A percentile compares a stretch with the other conserved stretches of the same genome.
Conservation (phyloP, 2,888 invertebrate genomes). For the Rhodophaea formosa region DNA sequence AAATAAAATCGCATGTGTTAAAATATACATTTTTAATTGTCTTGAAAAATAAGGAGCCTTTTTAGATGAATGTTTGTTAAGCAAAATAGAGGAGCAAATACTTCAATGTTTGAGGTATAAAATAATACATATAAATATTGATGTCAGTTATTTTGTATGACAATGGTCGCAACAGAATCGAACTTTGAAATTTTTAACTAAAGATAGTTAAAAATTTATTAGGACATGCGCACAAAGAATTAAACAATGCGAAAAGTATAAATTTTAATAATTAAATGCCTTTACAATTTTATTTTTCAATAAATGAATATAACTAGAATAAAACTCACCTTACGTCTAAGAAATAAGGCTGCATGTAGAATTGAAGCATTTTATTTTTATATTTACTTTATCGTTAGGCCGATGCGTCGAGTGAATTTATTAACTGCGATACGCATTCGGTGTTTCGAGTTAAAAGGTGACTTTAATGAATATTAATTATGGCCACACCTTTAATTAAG, state of each 20-base stretch:
- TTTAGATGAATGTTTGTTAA: too few species aligned
- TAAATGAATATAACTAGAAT: not conserved
- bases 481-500: conserved; percentile 79
- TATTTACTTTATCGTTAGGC: conserved; percentile 68
- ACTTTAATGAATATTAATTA: conserved; percentile 81
- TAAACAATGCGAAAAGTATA: not conserved
- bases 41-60: too few species aligned
- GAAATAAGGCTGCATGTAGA: conserved; percentile 33
- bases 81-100: too few species aligned
- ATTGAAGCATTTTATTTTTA: conserved; percentile 31
- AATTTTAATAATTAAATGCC: not conserved
- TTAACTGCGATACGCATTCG: conserved; percentile 80
- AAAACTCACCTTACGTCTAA: conserved; percentile 2
- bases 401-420: conserved; percentile 75
- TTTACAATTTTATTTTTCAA: not conserved
- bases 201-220: conserved; percentile 7
- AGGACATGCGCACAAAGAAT: not conserved
- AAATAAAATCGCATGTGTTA: too few species aligned
- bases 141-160: too few species aligned
- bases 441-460: conserved; percentile 77
- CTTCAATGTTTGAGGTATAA: too few species aligned
- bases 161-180: too few species aligned
- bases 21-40: too few species aligned
- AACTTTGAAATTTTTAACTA: too few species aligned
- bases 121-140: too few species aligned